Conservation (phyloP, 2,113 vertebrate genomes). For the Loxodonta africana region DNA sequence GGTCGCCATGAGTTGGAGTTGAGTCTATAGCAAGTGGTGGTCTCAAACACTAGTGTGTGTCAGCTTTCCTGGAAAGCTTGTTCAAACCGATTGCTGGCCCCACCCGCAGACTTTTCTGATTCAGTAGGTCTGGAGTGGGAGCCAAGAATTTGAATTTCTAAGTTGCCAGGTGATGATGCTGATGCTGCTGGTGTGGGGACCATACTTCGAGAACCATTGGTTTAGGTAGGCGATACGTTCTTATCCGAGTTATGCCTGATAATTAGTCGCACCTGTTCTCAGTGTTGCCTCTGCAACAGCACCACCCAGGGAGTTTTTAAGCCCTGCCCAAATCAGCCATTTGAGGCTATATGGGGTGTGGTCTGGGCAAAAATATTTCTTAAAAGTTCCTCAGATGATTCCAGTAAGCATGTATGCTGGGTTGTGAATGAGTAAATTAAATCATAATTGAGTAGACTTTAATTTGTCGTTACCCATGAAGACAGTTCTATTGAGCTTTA, state of each 20-base stretch:
- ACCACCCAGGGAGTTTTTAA: not conserved
- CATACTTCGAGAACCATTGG: too few relatives aligned
- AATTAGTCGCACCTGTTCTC: not conserved
- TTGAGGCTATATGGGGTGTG: not conserved
- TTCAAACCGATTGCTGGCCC: too few relatives aligned
- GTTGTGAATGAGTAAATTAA: constrained; percentile 24
- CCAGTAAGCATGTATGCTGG: not conserved
- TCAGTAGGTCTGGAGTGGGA: too few relatives aligned
- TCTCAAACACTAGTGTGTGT: not conserved
- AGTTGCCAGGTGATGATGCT: too few relatives aligned
- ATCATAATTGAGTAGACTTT: not conserved
- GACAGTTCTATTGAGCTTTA: not conserved
- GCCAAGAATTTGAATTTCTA: too few relatives aligned
- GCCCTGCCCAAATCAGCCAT: not conserved
- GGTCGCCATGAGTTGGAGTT: not conserved
- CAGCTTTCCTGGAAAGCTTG: not conserved
- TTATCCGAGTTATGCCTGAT: not conserved
- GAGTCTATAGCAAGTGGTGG: not conserved
- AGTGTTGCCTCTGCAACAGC: not conserved
- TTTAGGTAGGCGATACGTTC: not conserved
- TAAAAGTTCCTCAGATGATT: not conserved
- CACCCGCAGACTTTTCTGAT: too few relatives aligned
- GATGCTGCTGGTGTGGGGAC: too few relatives aligned
- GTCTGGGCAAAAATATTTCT: not conserved
- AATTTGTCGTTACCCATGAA: not conserved